Base-by-base conservation (phyloP, 1,140 invertebrate species). In the Meteorus sp. region DNA sequence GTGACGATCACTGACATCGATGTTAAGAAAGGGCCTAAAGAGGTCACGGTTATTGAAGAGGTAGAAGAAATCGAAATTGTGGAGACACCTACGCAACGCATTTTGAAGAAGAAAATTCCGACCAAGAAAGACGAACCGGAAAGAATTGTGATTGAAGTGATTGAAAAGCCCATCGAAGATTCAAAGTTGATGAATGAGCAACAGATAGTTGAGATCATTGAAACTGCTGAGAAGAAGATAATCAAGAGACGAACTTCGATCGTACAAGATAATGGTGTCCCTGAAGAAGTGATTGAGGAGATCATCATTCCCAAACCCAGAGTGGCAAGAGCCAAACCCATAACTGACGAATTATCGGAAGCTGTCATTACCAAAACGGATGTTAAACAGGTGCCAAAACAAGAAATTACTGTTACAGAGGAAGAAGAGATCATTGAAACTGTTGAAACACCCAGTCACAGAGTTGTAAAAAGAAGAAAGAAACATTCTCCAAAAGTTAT, bases 81-180 rank as follows among this genome's bases (percentile, higher is more conserved):
- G 1, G 60, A 66, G 50, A 68, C 59, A 19, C 59, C 60, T 11
- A 67, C 56, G 15, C 66, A 69, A 44, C 72, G 70, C 37, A 72
- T 68, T 19, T 60, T 71, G 33, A 67, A 71, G 51, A 72, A 68
- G 22, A 60, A 63, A 25, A 59, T 39, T 39, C 35, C 35, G 13
- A 4, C 35, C 3, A 15, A n/a, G 8, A 39, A 59, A 22, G 60
- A 57, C 11, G 33, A 60, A 22, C 37, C 48, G 44, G 35, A 35
- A 2, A 54, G 64, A 44, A 54, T 59, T 2, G 8, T 53, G 0
- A 41, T 56, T 43, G 55, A 68, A 13, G 51, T 72, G 1, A 57
- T 62, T n/a, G 8, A 41, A 11, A 60, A 66, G 13, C 43, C 64
- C 0, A 13, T 22, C 0, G 37, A 65, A 31, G 44, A 65, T 9